Percentiles rank a stretch among this genome's conserved stretches.
These are phyloP conservation scores for Stomorhina lunata DNA, from an alignment of 2,888 invertebrate genomes.

Conservation along the genomic window DNA sequence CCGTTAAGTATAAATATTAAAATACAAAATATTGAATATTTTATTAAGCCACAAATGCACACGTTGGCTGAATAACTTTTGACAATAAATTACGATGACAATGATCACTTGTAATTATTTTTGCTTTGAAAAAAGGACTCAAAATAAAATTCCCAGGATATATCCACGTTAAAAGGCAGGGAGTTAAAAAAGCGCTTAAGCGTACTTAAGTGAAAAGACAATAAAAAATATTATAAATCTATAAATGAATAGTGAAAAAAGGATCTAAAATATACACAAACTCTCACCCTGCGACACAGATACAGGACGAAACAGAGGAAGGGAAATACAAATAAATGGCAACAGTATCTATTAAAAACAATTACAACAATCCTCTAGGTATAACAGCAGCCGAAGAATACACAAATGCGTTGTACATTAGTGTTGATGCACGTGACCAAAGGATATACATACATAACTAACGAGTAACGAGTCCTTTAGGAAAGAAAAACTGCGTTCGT, in stretches of 20 bases:
- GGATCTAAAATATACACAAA: constrained; percentile 21
- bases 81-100: constrained; percentile 61
- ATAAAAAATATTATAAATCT: constrained; percentile 53
- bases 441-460: background rate
- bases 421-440: constrained; percentile 53
- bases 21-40: constrained; percentile 58
- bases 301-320: background rate
- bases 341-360: constrained; percentile 66
- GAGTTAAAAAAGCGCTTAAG: constrained; percentile 32
- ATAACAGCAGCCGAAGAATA: background rate
- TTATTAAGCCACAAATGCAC: constrained; percentile 50
- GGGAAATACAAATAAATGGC: constrained; percentile 40
- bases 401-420: constrained; percentile 31
- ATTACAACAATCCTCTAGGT: constrained; percentile 57
- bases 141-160: constrained; percentile 41
- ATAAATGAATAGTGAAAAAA: constrained; percentile 59
- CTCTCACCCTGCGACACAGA: background rate
- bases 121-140: background rate
- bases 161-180: background rate
- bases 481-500: background rate
- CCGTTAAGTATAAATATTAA: constrained; percentile 16
- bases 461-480: constrained; percentile 19
- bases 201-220: constrained; percentile 51
- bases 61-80: constrained; percentile 40
- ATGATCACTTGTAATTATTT: constrained; percentile 59